Conservation (phyloP, 1,140 invertebrate genomes). For the Eriocheir sinensis region DNA sequence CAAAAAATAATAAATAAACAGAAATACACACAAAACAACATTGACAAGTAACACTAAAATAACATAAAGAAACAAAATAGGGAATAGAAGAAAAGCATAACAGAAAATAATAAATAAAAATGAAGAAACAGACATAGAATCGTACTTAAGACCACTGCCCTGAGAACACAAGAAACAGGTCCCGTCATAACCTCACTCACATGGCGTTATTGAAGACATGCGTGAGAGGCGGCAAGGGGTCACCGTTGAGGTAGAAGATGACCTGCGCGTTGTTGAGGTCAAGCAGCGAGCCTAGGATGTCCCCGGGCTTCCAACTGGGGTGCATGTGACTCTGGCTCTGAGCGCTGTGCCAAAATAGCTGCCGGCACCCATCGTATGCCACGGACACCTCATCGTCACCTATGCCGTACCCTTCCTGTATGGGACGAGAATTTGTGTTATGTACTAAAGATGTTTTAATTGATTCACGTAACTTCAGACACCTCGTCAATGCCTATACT, state of each 20-base stretch:
- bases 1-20: no score
- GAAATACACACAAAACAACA: no score
- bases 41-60: no score
- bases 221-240: constrained; percentile 86
- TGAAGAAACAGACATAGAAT: constrained; percentile 8
- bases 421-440: no score
- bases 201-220: constrained; percentile 90
- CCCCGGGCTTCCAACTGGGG: constrained; percentile 90
- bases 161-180: not conserved
- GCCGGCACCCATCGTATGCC: constrained; percentile 95
- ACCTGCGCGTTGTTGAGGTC: constrained; percentile 87
- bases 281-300: constrained; percentile 92
- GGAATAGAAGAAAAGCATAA: no score
- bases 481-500: no score
- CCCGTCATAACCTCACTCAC: constrained; percentile 83
- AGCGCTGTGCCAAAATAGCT: constrained; percentile 91
- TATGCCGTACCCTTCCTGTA: constrained; percentile 96
- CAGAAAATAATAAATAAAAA: no score
- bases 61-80: no score
- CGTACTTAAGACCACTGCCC: not conserved
- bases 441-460: no score
- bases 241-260: constrained; percentile 92
- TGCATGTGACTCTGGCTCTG: constrained; percentile 82
- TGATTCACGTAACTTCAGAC: no score
- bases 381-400: constrained; percentile 95